Base-by-base conservation (phyloP, 2,888 invertebrate species). In the Galerucella calmariensis region DNA sequence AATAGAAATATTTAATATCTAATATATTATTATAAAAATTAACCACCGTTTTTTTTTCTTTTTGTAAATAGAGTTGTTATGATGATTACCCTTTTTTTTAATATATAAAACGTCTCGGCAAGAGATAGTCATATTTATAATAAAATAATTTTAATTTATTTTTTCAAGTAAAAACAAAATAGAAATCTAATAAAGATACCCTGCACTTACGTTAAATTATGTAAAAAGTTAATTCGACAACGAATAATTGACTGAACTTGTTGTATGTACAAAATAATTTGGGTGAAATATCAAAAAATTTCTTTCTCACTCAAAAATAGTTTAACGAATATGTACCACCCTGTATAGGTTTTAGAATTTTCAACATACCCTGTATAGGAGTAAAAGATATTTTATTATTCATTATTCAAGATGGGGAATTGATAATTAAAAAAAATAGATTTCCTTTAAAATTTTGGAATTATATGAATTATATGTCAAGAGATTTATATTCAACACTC, bases 11-110 rank as follows among this genome's bases (percentile, higher is more conserved):
- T 56, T 83, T 83, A 84, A 82, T 83, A 83, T 83, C 83, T 82
- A 82, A 81, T 83, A 83, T 83, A 83, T 83, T 79, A 80, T 79
- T 84, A 84, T 85, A 85, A 85, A 85, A 85, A 85, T 83, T 84
- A 85, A 85, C 84, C 84, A 84, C 83, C 67, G 41, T 35, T 35
- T 35, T 5, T 35, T 8, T 35, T 35, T 35, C 8, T 35, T 35
- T 35, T 35, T 4, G 35, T 35, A 35, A 35, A 35, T 35, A 35
- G 35, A 35, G 35, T 35, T 35, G 35, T 35, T 35, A 8, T 35
- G 35, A 35, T 35, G 8, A 35, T 35, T 35, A 35, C 35, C 35
- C 8, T 5, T 35, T 35, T 35, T 67, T 41, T 72, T 67, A 51
- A 62, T 48, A 48, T 51, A 51, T 51, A 51, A 6, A 51, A 51